These are phyloP conservation scores for Lacerta viridis DNA, from an alignment of 2,797 vertebrate genomes.

Conservation along the genomic window DNA sequence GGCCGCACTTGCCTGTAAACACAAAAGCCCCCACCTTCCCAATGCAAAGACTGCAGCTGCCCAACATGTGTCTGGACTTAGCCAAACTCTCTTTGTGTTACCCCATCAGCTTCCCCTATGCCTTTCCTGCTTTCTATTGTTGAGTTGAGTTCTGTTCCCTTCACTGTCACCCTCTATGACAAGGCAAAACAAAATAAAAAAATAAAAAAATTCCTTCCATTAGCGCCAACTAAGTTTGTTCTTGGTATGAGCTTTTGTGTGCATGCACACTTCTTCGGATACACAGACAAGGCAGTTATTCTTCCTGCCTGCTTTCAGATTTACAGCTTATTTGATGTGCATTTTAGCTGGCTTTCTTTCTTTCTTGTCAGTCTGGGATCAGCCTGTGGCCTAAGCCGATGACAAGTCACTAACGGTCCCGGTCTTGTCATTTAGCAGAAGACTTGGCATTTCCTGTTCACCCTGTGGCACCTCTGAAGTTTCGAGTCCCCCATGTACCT, in stretches of 20 bases:
- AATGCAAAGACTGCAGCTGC: not conserved
- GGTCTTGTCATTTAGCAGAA: slow-evolving; percentile 65
- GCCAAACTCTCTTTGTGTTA: not conserved
- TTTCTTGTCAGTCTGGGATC: not conserved
- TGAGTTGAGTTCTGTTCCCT: not conserved
- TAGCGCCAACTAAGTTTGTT: too few species aligned
- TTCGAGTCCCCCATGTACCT: slow-evolving; percentile 79
- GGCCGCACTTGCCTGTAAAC: too few species aligned
- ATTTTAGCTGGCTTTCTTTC: not conserved
- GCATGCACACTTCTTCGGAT: too few species aligned
- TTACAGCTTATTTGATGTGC: not conserved
- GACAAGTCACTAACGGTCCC: not conserved
- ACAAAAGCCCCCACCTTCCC: not conserved
- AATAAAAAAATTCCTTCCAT: too few species aligned
- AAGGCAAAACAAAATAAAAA: too few species aligned
- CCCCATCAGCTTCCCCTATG: too few species aligned
- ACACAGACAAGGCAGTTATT: not conserved
- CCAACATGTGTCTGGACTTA: not conserved
- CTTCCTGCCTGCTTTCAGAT: not conserved
- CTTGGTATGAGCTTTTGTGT: too few species aligned
- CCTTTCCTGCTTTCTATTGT: not conserved
- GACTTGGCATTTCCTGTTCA: slow-evolving; percentile 2
- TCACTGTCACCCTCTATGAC: too few species aligned
- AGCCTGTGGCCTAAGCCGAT: not conserved
- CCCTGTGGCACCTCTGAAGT: slow-evolving; percentile 82